phyloP scores from a whole-genome alignment of 2,113 vertebrate genomes.

The Aplodontia rufa region DNA sequence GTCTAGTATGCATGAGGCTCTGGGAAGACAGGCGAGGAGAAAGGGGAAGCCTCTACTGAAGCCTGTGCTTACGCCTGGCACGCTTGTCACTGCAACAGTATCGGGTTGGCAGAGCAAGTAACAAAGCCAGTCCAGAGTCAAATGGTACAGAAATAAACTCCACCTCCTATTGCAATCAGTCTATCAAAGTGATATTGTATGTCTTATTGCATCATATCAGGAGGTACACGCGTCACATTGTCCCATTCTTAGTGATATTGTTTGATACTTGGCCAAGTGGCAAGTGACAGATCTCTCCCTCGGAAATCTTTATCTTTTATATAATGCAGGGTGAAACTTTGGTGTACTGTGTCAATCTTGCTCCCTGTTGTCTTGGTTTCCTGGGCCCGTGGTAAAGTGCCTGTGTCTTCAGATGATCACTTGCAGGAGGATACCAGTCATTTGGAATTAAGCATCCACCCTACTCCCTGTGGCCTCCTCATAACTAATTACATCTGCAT shows the following conservation, averaged over 20 bases:
- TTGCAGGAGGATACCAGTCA: neutral
- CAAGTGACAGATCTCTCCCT: neutral
- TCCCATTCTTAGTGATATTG: neutral
- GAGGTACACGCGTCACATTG: neutral
- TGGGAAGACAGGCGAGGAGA: neutral
- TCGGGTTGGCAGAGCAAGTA: neutral
- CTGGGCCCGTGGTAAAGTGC: neutral
- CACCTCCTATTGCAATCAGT: neutral
- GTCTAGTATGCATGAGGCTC: too few species aligned
- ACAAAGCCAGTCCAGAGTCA: conserved; percentile 17
- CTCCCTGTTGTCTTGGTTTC: neutral
- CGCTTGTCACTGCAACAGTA: neutral
- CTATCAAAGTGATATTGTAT: neutral
- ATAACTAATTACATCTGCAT: neutral
- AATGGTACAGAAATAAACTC: neutral
- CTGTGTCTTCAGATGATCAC: neutral
- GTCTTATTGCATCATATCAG: neutral
- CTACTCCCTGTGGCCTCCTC: neutral
- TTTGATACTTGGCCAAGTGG: neutral
- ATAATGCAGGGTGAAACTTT: neutral
- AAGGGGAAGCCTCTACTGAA: neutral
- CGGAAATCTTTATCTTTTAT: neutral
- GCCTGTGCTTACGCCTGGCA: neutral
- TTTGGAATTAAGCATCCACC: neutral
- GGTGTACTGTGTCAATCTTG: neutral